phyloP scores from a whole-genome alignment of 2,113 vertebrate genomes.

The Pontoporia blainvillei region DNA sequence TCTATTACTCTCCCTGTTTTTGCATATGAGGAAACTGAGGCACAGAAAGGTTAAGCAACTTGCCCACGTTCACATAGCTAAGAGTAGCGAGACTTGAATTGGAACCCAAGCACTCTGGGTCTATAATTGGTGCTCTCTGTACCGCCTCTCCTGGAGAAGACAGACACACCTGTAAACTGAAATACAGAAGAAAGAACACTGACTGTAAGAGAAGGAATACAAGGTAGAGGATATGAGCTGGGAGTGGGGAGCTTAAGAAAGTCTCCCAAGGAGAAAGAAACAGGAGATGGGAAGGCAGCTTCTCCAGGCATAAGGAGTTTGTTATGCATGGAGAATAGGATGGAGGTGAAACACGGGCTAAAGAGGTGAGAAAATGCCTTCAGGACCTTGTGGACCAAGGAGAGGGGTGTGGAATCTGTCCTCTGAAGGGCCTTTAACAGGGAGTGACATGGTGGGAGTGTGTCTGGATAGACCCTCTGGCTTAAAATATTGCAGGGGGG shows the following conservation, averaged over 20 bases:
- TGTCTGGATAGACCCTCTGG: neutral
- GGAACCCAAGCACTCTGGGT: neutral
- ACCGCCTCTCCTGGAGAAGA: neutral
- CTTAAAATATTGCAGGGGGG: neutral
- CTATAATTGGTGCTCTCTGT: neutral
- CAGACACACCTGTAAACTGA: neutral
- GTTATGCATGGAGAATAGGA: neutral
- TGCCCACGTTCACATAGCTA: neutral
- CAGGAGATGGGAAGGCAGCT: neutral
- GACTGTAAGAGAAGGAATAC: neutral
- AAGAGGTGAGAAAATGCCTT: neutral
- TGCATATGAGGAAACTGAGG: neutral
- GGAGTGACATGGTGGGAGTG: neutral
- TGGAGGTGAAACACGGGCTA: too few relatives aligned
- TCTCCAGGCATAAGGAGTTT: neutral
- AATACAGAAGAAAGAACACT: neutral
- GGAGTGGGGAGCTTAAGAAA: neutral
- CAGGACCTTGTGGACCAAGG: accelerated
- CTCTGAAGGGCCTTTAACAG: neutral
- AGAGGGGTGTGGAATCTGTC: neutral
- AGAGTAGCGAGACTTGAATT: neutral
- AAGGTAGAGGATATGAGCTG: neutral
- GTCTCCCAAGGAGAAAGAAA: neutral
- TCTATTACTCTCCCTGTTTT: neutral
- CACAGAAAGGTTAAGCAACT: neutral